Percentiles rank a stretch among this genome's conserved stretches.
Conservation (phyloP, 2,797 vertebrate genomes). For the Linurgus olivaceus region DNA sequence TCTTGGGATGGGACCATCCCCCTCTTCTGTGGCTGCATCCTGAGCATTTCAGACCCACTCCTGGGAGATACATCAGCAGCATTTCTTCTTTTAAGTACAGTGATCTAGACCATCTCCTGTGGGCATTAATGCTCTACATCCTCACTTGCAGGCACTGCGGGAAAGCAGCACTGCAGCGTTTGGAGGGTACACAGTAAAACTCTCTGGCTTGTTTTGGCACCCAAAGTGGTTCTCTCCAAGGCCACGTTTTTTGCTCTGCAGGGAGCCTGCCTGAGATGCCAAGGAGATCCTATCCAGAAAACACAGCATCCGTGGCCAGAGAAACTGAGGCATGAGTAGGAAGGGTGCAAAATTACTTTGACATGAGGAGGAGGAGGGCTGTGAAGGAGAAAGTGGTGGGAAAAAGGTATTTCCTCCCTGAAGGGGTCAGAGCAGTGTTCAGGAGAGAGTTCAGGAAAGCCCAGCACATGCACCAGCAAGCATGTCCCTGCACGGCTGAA, state of each 20-base stretch:
- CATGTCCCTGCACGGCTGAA: background rate
- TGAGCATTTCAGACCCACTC: fast-evolving
- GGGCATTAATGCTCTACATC: background rate
- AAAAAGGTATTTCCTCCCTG: background rate
- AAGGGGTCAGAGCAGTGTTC: background rate
- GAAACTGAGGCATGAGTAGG: background rate
- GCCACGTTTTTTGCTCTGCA: background rate
- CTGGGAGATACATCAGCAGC: background rate
- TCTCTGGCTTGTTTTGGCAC: background rate
- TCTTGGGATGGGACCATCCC: background rate
- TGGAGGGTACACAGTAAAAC: background rate
- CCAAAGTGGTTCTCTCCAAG: background rate
- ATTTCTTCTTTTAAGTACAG: background rate
- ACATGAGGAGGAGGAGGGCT: background rate
- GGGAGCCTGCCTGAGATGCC: background rate
- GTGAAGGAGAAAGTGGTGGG: background rate
- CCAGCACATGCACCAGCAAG: background rate
- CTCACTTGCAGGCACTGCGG: fast-evolving
- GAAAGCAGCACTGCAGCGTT: background rate
- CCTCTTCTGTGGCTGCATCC: background rate
- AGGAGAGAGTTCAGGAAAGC: background rate
- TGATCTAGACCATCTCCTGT: background rate
- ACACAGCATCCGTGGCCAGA: background rate
- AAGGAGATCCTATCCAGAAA: background rate
- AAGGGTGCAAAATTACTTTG: background rate